A percentile compares a stretch with the other conserved stretches of the same genome.
Evolutionary conservation across 2,888 invertebrate species (phyloP).

Genomic region (Creontiades dilutus): DNA sequence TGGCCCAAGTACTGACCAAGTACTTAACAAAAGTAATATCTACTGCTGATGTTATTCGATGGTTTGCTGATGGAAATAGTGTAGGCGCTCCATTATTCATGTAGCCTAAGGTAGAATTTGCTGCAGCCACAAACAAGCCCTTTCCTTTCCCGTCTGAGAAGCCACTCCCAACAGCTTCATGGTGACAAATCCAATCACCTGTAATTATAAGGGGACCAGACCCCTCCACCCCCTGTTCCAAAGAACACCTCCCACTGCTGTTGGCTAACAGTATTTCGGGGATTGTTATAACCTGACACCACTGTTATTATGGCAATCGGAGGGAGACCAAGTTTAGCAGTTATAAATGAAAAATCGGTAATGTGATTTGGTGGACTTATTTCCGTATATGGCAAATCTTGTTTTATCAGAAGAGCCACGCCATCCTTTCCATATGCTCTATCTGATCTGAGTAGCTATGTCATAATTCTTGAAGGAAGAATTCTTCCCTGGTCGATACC

Average conservation of each 20-base stretch:
- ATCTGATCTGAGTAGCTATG: neutral
- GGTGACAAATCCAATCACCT: neutral
- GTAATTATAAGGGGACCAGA: neutral
- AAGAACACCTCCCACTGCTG: neutral
- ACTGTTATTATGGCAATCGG: neutral
- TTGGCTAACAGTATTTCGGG: neutral
- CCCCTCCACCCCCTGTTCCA: neutral
- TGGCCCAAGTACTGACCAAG: neutral
- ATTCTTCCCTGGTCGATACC: neutral
- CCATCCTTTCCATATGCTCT: neutral
- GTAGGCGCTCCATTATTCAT: neutral
- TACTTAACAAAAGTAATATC: neutral
- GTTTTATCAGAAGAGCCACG: neutral
- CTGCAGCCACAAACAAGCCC: neutral
- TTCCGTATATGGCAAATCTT: neutral
- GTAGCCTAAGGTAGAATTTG: neutral
- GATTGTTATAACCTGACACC: neutral
- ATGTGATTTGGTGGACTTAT: too few relatives aligned
- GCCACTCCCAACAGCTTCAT: neutral
- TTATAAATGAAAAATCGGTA: neutral
- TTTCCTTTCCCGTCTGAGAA: neutral
- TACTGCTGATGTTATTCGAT: neutral
- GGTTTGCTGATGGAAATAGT: neutral
- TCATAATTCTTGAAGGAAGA: neutral
- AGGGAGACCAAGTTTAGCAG: neutral